These are phyloP conservation scores for Tiliqua scincoides DNA, from an alignment of 2,113 vertebrate species.

Conservation along the genomic window DNA sequence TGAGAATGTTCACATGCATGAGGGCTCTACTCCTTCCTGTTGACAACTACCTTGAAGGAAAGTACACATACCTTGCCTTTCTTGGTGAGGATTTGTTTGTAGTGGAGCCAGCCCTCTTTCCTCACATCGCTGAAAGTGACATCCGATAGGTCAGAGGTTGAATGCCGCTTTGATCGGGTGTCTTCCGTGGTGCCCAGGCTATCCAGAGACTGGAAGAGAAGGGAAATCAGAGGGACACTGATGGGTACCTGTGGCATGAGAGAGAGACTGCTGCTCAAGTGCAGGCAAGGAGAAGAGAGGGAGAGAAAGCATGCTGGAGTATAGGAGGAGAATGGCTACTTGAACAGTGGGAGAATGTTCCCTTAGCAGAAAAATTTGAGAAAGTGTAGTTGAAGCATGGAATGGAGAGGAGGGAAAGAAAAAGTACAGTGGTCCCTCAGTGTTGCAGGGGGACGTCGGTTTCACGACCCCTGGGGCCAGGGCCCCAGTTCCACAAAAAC, in stretches of 20 bases:
- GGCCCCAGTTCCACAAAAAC: no score
- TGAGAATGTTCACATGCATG: neutral
- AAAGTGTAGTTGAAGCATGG: neutral
- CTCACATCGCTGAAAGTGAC: slow-evolving; percentile 87
- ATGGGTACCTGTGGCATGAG: neutral
- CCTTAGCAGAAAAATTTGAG: neutral
- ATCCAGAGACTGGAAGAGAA: slow-evolving; percentile 86
- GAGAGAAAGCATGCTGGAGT: neutral
- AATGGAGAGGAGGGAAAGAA: neutral
- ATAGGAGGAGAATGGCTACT: neutral
- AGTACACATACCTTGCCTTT: slow-evolving; percentile 89
- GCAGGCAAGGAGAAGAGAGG: neutral
- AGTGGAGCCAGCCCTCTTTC: slow-evolving; percentile 95
- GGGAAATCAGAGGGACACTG: neutral
- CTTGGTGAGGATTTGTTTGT: slow-evolving; percentile 95
- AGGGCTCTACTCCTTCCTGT: no score
- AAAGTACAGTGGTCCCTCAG: no score
- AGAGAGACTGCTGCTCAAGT: neutral
- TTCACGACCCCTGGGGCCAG: no score
- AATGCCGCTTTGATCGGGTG: slow-evolving; percentile 90
- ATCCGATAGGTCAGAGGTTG: slow-evolving; percentile 93
- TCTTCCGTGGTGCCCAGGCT: slow-evolving; percentile 88
- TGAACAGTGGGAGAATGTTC: neutral
- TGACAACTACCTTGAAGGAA: neutral
- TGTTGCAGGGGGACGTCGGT: no score